A percentile compares a stretch with the other conserved stretches of the same genome.
These are phyloP conservation scores for Callionymus lyra DNA, from an alignment of 2,113 vertebrate species.

Conservation along the genomic window DNA sequence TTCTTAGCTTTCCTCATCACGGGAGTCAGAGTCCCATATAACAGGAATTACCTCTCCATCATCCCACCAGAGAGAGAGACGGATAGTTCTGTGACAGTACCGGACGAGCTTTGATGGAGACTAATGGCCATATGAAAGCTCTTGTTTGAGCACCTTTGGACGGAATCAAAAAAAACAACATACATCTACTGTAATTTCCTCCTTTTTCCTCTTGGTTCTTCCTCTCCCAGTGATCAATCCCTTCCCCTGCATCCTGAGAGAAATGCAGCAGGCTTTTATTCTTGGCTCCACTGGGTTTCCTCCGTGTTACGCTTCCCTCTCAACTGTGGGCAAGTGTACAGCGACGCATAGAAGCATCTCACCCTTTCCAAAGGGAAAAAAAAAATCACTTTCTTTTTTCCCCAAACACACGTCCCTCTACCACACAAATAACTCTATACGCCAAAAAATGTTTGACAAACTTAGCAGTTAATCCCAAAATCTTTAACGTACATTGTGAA, in stretches of 20 bases:
- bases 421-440: too few relatives aligned
- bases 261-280: slow-evolving; percentile 7
- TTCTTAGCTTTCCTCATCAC: slow-evolving; percentile 38
- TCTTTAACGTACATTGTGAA: too few relatives aligned
- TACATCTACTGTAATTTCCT: slow-evolving; percentile 11
- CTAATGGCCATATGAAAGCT: slow-evolving; percentile 58
- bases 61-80: slow-evolving; percentile 44
- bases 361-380: slow-evolving; percentile 5
- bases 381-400: not conserved
- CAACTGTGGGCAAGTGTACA: slow-evolving; percentile 18
- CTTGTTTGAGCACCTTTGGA: slow-evolving; percentile 33
- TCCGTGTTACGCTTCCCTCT: slow-evolving; percentile 18
- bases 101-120: slow-evolving; percentile 55
- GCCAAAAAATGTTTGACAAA: too few relatives aligned
- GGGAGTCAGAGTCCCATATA: slow-evolving; percentile 36
- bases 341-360: slow-evolving; percentile 8
- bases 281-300: slow-evolving; percentile 2
- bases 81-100: slow-evolving; percentile 38
- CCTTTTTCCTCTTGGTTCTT: not conserved
- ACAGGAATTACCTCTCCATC: slow-evolving; percentile 55
- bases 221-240: slow-evolving; percentile 9
- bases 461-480: too few relatives aligned
- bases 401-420: slow-evolving; percentile 2
- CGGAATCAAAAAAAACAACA: slow-evolving; percentile 19
- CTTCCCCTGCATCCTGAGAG: slow-evolving; percentile 1